A percentile compares a stretch with the other conserved stretches of the same genome.
Conservation (phyloP, 2,113 vertebrate genomes). For the Pipra filicauda region DNA sequence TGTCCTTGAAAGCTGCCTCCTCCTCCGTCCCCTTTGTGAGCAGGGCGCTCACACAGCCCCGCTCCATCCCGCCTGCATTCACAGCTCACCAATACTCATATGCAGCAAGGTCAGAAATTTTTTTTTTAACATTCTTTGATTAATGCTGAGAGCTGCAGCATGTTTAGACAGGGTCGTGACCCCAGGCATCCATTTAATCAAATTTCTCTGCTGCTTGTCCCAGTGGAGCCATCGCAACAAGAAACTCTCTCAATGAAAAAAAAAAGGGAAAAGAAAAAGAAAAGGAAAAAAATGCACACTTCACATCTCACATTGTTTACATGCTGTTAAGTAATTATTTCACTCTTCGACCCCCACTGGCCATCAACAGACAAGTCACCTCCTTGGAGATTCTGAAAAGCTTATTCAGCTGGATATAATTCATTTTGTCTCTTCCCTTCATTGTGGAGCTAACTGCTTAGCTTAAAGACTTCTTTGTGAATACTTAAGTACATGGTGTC, state of each 20-base stretch:
- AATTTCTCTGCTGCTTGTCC: conserved; percentile 85
- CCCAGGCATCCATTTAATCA: conserved; percentile 90
- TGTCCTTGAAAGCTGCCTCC: conserved; percentile 42
- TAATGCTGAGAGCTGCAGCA: conserved; percentile 86
- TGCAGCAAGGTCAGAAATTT: conserved; percentile 80
- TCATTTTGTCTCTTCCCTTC: conserved; percentile 61
- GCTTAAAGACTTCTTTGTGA: conserved; percentile 78
- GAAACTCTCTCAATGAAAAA: conserved; percentile 78
- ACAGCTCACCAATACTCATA: conserved; percentile 62
- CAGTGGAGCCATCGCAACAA: conserved; percentile 78
- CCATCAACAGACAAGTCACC: conserved; percentile 78
- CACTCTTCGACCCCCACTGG: conserved; percentile 73
- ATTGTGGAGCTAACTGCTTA: conserved; percentile 69
- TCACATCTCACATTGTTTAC: conserved; percentile 83
- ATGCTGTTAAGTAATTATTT: conserved; percentile 88
- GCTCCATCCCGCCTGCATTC: conserved; percentile 39
- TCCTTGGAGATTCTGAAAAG: conserved; percentile 79
- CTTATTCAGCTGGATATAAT: conserved; percentile 80
- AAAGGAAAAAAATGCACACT: conserved; percentile 64
- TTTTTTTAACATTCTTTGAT: conserved; percentile 80
- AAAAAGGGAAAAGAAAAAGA: background rate
- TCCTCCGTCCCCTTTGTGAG: conserved; percentile 17
- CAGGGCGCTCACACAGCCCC: conserved; percentile 10
- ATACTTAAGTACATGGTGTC: conserved; percentile 72
- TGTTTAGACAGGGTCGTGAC: conserved; percentile 86